Base-by-base conservation (phyloP, 2,797 vertebrate species). In the Syncerus caffer region DNA sequence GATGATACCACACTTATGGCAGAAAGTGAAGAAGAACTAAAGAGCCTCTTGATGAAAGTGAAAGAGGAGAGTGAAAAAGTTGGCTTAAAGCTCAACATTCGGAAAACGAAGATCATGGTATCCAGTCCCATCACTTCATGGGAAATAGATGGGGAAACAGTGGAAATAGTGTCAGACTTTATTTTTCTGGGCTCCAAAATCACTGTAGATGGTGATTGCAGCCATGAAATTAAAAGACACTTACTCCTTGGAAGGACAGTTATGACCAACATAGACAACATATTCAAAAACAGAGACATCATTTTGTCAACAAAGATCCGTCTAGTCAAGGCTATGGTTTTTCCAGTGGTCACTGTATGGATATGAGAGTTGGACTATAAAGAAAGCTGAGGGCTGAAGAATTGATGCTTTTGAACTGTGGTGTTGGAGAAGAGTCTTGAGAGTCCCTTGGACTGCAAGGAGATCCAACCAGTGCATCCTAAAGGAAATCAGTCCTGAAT, bases 91-190 rank as follows among this genome's bases (percentile, higher is more conserved):
- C 62, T 64, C 31, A 64, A n/a, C 16, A 19, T 64, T 64, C 62
- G 62, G 29, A 62, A 62, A 62, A 62, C 15, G 1, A 62, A n/a
- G 14, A n/a, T n/a, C 60, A 10, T 64, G 62, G 62, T 8, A 64
- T 19, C 31, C 0, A 4, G 31, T n/a, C 7, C 31, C 16, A 19
- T 64, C 16, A 64, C 16, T n/a, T 17, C 31, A 64, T 19, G 62
- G 62, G 1, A 64, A 64, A 64, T 64, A n/a, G 31, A 19, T 10
- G 8, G 31, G 16, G 31, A 64, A 64, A 64, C 15, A 17, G 31
- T 64, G 31, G 16, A 64, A 64, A n/a, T 4, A n/a, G 62, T 64
- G 31, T 2, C 16, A 1, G 62, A 64, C 7, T 64, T 64, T 10
- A n/a, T 64, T 64, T 64, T 64, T n/a, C 0, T 0, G 31, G 62